Conservation (phyloP, 2,797 vertebrate species). For the Falco peregrinus region DNA sequence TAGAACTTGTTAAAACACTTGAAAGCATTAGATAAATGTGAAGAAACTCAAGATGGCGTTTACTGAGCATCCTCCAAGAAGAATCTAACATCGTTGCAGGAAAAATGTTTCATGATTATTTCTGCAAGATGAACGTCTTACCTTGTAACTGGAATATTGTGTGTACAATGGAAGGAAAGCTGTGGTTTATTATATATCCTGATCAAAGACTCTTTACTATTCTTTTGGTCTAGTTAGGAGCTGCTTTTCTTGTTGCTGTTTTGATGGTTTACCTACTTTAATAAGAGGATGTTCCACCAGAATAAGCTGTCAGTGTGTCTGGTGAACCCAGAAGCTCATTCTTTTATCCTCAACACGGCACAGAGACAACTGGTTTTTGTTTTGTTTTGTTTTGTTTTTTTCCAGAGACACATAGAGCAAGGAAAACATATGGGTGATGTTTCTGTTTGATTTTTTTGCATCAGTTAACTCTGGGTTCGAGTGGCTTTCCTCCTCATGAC, state of each 20-base stretch:
- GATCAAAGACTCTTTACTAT: background rate
- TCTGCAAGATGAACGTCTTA: background rate
- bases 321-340: slow-evolving; percentile 8
- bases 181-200: background rate
- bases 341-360: slow-evolving; percentile 10
- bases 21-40: background rate
- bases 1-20: background rate
- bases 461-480: background rate
- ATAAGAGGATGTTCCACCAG: background rate
- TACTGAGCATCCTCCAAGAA: background rate
- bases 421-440: background rate
- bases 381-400: background rate
- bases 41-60: background rate
- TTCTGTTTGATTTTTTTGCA: background rate
- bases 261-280: background rate
- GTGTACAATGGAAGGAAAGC: background rate
- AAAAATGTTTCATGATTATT: background rate
- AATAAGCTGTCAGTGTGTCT: slow-evolving; percentile 12
- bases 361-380: background rate
- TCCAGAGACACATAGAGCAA: background rate
- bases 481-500: background rate
- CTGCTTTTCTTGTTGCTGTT: slow-evolving; percentile 21
- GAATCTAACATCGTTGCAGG: background rate
- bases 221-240: slow-evolving; percentile 3
- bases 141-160: background rate